phyloP scores from a whole-genome alignment of 2,797 vertebrate species.

The Acanthis flammea region DNA sequence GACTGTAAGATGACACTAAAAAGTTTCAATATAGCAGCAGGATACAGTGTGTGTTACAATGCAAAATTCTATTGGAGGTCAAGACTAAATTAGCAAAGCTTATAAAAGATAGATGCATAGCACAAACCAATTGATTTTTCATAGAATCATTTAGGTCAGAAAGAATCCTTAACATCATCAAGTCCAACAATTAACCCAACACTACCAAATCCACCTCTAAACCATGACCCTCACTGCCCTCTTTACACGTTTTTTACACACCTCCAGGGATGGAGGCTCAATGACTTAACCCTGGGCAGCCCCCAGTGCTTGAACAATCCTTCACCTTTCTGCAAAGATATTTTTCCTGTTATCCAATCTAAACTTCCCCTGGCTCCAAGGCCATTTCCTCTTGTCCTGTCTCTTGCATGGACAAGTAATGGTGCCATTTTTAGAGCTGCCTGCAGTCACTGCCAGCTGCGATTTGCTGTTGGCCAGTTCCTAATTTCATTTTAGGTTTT shows the following conservation, averaged over 20 bases:
- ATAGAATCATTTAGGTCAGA: background rate
- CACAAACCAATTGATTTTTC: background rate
- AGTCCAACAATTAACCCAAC: background rate
- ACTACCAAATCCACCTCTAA: background rate
- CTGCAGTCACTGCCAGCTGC: background rate
- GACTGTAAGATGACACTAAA: background rate
- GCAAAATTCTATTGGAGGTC: background rate
- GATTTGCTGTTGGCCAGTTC: background rate
- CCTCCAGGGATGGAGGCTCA: background rate
- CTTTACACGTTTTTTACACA: fast-evolving
- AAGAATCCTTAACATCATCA: background rate
- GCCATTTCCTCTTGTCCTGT: background rate
- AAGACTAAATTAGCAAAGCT: background rate
- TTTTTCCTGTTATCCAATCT: background rate
- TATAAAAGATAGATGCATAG: background rate
- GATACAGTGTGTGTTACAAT: background rate
- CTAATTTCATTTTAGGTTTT: background rate
- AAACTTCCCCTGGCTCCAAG: background rate
- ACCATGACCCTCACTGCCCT: background rate
- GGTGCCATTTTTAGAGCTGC: background rate
- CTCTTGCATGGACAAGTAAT: background rate
- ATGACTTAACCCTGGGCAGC: background rate
- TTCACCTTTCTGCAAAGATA: background rate
- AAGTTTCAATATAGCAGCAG: background rate
- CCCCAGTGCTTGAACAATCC: background rate